Percentiles rank a stretch among this genome's conserved stretches.
These are phyloP conservation scores for Luffia ferchaultella DNA, from an alignment of 2,888 invertebrate species.

Conservation along the genomic window DNA sequence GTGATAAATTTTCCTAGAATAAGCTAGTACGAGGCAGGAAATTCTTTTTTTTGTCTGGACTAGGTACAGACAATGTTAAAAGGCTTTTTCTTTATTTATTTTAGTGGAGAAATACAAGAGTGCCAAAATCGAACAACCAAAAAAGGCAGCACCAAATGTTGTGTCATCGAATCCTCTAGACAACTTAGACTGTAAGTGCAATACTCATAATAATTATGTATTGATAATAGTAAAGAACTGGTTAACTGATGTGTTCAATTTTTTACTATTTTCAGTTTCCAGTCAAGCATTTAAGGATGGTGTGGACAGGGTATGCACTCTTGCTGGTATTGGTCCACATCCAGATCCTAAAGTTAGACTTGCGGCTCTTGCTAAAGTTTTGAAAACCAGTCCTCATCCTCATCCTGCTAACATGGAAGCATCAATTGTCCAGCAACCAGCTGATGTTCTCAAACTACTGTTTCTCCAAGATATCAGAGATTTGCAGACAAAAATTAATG, in stretches of 20 bases:
- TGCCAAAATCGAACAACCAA: constrained; percentile 68
- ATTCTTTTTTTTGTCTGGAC: too few species aligned
- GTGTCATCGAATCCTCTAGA: constrained; percentile 85
- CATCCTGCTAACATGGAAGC: constrained; percentile 46
- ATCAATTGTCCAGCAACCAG: constrained; percentile 42
- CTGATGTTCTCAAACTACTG: constrained; percentile 77
- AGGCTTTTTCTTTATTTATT: constrained; percentile 28
- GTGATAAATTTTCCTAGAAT: too few species aligned
- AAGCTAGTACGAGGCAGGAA: too few species aligned
- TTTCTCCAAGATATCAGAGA: constrained; percentile 86
- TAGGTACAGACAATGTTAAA: too few species aligned
- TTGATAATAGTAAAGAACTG: too few species aligned
- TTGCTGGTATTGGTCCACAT: constrained; percentile 59
- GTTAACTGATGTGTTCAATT: constrained; percentile 3
- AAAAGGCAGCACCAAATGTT: constrained; percentile 73
- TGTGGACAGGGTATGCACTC: constrained; percentile 77
- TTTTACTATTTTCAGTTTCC: constrained; percentile 69
- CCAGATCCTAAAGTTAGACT: constrained; percentile 45
- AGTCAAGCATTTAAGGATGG: constrained; percentile 85
- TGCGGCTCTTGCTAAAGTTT: constrained; percentile 74
- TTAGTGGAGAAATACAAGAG: constrained; percentile 75
- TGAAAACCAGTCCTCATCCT: constrained; percentile 85
- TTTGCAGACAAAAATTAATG: constrained; percentile 93
- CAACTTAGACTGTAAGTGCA: constrained; percentile 82
- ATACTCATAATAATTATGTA: too few species aligned